A percentile compares a stretch with the other conserved stretches of the same genome.
Evolutionary conservation across 2,113 vertebrate genomes (phyloP).

Genomic region (Antechinus flavipes): DNA sequence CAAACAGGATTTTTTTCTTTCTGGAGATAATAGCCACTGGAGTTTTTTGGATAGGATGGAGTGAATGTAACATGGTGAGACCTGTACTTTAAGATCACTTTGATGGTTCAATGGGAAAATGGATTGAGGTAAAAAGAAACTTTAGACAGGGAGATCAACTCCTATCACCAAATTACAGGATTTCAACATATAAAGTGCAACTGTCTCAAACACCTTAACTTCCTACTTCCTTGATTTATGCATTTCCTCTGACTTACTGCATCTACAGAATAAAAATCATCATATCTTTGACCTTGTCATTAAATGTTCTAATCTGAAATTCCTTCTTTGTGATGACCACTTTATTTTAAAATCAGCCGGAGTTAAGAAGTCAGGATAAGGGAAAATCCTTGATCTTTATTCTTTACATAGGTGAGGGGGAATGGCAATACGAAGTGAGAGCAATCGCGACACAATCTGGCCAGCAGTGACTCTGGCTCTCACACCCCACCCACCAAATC

Average conservation of each 20-base stretch:
- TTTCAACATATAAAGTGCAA: neutral
- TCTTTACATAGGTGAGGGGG: no score
- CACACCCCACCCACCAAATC: no score
- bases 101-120: no score
- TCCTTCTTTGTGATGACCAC: neutral
- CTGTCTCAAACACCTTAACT: neutral
- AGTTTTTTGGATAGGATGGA: neutral
- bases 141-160: neutral
- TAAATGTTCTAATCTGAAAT: neutral
- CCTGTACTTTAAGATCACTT: neutral
- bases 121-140: neutral
- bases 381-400: no score
- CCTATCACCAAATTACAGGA: neutral
- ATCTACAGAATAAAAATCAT: neutral
- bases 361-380: no score
- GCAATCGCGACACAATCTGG: no score
- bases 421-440: no score
- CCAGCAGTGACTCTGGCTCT: no score
- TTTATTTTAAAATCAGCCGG: no score
- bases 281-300: neutral
- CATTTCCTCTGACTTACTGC: neutral
- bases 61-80: neutral
- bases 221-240: neutral
- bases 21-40: neutral
- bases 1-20: neutral